phyloP scores from a whole-genome alignment of 2,888 invertebrate genomes.

The Oligia strigilis region DNA sequence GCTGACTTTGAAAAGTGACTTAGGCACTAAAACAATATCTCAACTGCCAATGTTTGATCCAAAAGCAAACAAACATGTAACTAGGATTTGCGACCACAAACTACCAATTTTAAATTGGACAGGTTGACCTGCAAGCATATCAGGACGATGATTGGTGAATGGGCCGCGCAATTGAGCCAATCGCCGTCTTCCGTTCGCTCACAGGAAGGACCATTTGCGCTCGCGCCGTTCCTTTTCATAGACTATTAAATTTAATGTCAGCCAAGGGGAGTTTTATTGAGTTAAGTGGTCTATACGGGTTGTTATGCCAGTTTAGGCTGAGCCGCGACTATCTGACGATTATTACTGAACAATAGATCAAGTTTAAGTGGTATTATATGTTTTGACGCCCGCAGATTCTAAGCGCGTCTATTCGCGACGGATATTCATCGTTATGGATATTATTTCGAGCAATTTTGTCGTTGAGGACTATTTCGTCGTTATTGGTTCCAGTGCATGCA shows the following conservation, averaged over 20 bases:
- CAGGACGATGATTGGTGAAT: slow-evolving; percentile 88
- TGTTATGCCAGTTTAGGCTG: slow-evolving; percentile 72
- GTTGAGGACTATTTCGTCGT: slow-evolving; percentile 80
- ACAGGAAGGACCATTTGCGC: slow-evolving; percentile 87
- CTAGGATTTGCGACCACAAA: slow-evolving; percentile 67
- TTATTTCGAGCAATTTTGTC: slow-evolving; percentile 85
- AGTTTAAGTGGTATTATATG: slow-evolving; percentile 71
- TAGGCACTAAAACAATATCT: neutral
- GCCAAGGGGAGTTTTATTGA: slow-evolving; percentile 89
- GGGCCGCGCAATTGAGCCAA: slow-evolving; percentile 88
- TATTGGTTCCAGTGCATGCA: slow-evolving; percentile 71
- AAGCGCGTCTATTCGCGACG: slow-evolving; percentile 79
- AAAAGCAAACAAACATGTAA: slow-evolving; percentile 54
- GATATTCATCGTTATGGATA: slow-evolving; percentile 85
- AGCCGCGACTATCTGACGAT: slow-evolving; percentile 67
- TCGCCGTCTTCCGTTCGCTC: slow-evolving; percentile 88
- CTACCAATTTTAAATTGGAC: slow-evolving; percentile 71
- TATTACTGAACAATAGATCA: slow-evolving; percentile 63
- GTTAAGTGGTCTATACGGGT: slow-evolving; percentile 89
- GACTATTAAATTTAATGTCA: slow-evolving; percentile 89
- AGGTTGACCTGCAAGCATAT: slow-evolving; percentile 72
- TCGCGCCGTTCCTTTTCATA: slow-evolving; percentile 87
- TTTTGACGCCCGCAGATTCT: slow-evolving; percentile 84
- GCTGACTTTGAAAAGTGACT: neutral
- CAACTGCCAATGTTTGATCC: slow-evolving; percentile 17